Percentiles rank a stretch among this genome's conserved stretches.
Conservation (phyloP, 2,797 vertebrate species). For the Furcifer pardalis region DNA sequence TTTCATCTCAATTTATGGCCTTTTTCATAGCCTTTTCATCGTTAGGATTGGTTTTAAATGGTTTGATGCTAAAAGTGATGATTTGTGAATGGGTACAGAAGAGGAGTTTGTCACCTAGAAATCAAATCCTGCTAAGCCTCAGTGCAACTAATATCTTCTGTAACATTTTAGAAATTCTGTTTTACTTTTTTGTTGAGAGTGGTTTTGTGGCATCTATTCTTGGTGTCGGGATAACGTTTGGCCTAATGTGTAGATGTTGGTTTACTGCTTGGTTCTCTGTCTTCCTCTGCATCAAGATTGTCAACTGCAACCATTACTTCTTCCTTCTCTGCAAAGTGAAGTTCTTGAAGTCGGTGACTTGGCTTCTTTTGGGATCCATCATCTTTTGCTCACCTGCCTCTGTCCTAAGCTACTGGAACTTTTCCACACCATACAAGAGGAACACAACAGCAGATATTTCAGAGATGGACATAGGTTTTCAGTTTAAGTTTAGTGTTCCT, state of each 20-base stretch:
- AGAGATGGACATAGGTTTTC: neutral
- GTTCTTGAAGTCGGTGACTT: neutral
- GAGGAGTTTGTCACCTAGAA: neutral
- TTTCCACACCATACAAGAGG: neutral
- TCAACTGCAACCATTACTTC: neutral
- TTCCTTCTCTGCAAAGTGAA: neutral
- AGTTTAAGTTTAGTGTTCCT: too few species aligned
- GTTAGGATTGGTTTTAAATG: neutral
- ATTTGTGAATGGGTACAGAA: neutral
- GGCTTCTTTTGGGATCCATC: neutral
- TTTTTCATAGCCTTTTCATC: neutral
- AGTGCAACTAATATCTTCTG: neutral
- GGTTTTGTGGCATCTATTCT: too few species aligned
- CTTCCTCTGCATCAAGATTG: constrained; percentile 1
- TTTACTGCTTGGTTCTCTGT: neutral
- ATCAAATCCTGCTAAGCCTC: neutral
- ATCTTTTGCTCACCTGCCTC: neutral
- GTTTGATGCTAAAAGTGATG: neutral
- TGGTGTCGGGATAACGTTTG: too few species aligned
- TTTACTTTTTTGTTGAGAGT: too few species aligned
- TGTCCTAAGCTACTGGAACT: rapidly evolving
- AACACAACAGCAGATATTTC: neutral
- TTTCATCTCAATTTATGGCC: neutral
- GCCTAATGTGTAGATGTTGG: neutral
- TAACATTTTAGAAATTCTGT: neutral